Evolutionary conservation across 64 coral and sea anemone genomes (phyloP).

Genomic region (Pocillopora verrucosa): DNA sequence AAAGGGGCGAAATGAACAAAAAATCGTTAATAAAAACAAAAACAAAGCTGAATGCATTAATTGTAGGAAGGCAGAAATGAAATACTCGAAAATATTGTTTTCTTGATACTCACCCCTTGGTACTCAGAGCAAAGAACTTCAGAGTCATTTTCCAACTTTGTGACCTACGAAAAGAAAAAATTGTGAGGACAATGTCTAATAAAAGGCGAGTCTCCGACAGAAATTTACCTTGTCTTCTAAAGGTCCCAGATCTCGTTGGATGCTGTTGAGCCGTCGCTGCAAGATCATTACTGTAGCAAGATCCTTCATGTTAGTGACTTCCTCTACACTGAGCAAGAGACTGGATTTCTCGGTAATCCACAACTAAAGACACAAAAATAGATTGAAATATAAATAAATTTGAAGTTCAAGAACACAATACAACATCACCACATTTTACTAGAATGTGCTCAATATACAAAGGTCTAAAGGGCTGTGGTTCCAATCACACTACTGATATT

Average conservation of each 20-base stretch:
- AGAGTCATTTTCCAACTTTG: conserved; percentile 72
- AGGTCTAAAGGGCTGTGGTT: no score
- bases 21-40: background rate
- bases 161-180: conserved; percentile 51
- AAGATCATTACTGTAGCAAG: conserved; percentile 93
- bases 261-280: conserved; percentile 90
- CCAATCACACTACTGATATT: background rate
- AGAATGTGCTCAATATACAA: no score
- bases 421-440: no score
- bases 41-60: no score
- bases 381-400: background rate
- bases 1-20: background rate
- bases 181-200: background rate
- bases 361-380: conserved; percentile 26
- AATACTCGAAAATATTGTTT: no score
- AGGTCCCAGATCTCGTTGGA: conserved; percentile 93
- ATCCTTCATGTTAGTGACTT: conserved; percentile 91
- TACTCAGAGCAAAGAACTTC: conserved; percentile 72
- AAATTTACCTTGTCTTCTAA: conserved; percentile 89
- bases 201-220: background rate
- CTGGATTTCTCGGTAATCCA: conserved; percentile 97
- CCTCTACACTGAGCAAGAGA: conserved; percentile 85
- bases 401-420: no score
- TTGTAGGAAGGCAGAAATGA: no score
- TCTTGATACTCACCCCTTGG: conserved; percentile 59